Percentiles rank a stretch among this genome's conserved stretches.
phyloP scores from a whole-genome alignment of 2,113 vertebrate genomes.

The Notiomystis cincta region DNA sequence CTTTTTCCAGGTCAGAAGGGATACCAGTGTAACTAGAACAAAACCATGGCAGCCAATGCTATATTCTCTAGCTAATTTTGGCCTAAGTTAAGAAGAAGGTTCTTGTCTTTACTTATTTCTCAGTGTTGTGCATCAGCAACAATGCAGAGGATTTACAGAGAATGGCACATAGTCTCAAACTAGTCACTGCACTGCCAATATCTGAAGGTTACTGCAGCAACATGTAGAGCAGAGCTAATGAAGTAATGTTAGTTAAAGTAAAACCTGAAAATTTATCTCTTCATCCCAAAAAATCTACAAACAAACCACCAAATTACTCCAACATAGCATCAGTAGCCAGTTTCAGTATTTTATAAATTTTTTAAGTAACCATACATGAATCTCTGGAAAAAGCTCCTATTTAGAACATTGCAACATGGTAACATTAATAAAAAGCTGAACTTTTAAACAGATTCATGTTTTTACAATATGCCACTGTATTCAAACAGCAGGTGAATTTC shows the following conservation, averaged over 20 bases:
- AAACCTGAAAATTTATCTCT: not conserved
- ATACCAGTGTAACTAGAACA: not conserved
- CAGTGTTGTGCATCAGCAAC: not conserved
- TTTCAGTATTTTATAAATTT: not conserved
- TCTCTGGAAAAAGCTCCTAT: not conserved
- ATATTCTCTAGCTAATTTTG: not conserved
- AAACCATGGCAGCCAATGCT: not conserved
- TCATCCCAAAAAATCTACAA: not conserved
- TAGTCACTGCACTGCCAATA: not conserved
- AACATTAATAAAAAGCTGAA: not conserved
- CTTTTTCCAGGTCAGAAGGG: not conserved
- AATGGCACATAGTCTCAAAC: not conserved
- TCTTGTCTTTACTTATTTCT: not conserved
- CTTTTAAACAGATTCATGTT: not conserved
- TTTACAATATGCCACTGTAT: not conserved
- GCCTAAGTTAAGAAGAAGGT: not conserved
- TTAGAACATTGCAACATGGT: not conserved
- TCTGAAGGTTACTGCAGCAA: not conserved
- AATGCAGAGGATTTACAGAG: not conserved
- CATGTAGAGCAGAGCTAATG: not conserved
- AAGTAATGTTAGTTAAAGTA: not conserved
- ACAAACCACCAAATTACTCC: not conserved
- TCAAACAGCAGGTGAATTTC: not conserved
- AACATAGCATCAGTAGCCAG: not conserved
- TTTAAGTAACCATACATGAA: not conserved